Base-by-base conservation (phyloP, 2,113 vertebrate genomes). In the Pollachius pollachius region DNA sequence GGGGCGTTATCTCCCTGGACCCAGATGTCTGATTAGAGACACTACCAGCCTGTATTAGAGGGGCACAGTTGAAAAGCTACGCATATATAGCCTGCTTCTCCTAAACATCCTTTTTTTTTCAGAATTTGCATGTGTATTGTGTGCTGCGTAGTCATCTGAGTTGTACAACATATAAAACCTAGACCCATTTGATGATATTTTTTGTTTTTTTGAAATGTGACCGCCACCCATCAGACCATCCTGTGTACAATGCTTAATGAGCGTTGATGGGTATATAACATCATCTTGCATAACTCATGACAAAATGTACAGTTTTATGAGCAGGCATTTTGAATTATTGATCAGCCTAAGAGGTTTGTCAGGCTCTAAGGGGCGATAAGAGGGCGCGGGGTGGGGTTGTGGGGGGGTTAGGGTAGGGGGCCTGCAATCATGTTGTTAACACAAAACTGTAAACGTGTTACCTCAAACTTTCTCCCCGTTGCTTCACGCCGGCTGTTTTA, bases 1-100 rank as follows among this genome's bases (percentile, higher is more conserved):
- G 67, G 66, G 54, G 67, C 73, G 66, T 75, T 70, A 15, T 70
- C 80, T 71, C 65, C 52, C 65, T 54, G 56, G 54, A 79, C 73
- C 74, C 71, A 75, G 64, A 67, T 56, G 61, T 77, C 81, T 77
- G 70, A 68, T 68, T 52, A 62, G 41, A 48, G 41, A 48, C 41
- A 48, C 41, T 48, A 6, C 41, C 41, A 48, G 6, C 41, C 41
- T 48, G 41, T 9, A 48, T 57, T 17, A 9, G 12, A 62, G 30
- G 72, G 76, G 59, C 65, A 18, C 17, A 12, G 27, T 57, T 62
- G 61, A 62, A 72, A 72, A 67, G 59, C n/a, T 66, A 61, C 8
- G 41, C 41, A 48, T 48, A 2, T 9, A 48, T 48, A 48, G 11
- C 41, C 41, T 13, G 41, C 41, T 9, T 48, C 41, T 48, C 41